Evolutionary conservation across 2,888 invertebrate species (phyloP).

Genomic region (Flexamia atlantica): DNA sequence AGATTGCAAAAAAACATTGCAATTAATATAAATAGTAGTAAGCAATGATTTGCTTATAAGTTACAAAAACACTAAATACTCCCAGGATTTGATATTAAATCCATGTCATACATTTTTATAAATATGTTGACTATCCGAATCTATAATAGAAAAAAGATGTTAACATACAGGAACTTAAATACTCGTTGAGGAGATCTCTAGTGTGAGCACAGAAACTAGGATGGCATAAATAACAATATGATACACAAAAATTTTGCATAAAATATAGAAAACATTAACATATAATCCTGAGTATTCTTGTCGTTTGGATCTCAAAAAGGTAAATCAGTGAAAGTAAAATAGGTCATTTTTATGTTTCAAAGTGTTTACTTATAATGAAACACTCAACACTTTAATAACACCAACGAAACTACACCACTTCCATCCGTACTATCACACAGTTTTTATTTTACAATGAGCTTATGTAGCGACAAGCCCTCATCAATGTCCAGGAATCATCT

Average conservation of each 20-base stretch:
- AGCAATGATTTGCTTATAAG: not conserved
- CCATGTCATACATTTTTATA: conserved; percentile 13
- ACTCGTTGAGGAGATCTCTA: conserved; percentile 29
- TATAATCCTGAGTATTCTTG: conserved; percentile 66
- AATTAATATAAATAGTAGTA: not conserved
- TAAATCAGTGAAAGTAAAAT: conserved; percentile 64
- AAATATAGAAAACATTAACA: conserved; percentile 40
- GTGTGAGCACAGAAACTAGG: conserved; percentile 42
- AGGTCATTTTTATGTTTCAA: conserved; percentile 64
- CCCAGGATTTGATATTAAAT: conserved; percentile 31
- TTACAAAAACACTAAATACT: conserved; percentile 7
- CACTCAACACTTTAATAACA: conserved; percentile 68
- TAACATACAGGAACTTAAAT: conserved; percentile 43
- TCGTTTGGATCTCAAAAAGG: conserved; percentile 64
- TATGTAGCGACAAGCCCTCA: conserved; percentile 10
- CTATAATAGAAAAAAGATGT: conserved; percentile 14
- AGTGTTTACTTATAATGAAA: conserved; percentile 61
- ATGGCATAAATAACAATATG: conserved; percentile 15
- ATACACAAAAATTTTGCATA: conserved; percentile 28
- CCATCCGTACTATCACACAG: conserved; percentile 52
- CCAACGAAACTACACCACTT: conserved; percentile 67
- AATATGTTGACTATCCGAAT: conserved; percentile 26
- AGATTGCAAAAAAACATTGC: too few relatives aligned
- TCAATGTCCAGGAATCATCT: not conserved
- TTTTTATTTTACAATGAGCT: conserved; percentile 60